These are phyloP conservation scores for Hydractinia echinata DNA, from an alignment of 30 jellyfish, hydroid and myxozoan genomes.

Conservation along the genomic window DNA sequence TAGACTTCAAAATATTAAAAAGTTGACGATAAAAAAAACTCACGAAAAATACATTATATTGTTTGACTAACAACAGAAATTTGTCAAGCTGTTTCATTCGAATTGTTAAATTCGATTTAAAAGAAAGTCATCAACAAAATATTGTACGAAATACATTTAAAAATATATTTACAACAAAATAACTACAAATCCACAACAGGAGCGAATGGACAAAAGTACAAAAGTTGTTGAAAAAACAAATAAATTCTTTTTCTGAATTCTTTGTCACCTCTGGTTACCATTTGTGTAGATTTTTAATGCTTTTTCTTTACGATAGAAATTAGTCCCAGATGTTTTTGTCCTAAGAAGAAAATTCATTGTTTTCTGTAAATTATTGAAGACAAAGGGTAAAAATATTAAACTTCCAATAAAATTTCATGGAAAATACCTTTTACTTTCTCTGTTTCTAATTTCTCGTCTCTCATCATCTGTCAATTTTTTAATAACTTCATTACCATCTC, in stretches of 20 bases:
- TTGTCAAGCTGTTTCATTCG: too few relatives aligned
- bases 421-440: constrained; percentile 36
- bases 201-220: too few relatives aligned
- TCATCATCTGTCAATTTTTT: constrained; percentile 59
- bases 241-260: not conserved
- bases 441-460: constrained; percentile 49
- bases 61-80: too few relatives aligned
- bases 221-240: too few relatives aligned
- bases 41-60: too few relatives aligned
- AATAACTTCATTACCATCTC: constrained; percentile 52
- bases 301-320: constrained; percentile 50
- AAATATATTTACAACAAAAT: too few relatives aligned
- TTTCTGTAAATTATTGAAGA: not conserved
- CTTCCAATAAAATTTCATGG: not conserved
- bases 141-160: too few relatives aligned
- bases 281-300: constrained; percentile 64
- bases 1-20: too few relatives aligned
- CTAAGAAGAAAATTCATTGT: not conserved
- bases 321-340: not conserved
- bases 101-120: too few relatives aligned
- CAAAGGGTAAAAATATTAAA: not conserved
- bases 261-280: constrained; percentile 14
- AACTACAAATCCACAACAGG: too few relatives aligned
- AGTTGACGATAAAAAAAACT: too few relatives aligned
- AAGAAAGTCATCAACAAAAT: too few relatives aligned